Conservation (phyloP, 2,113 vertebrate species). For the Porphyrio hochstetteri region DNA sequence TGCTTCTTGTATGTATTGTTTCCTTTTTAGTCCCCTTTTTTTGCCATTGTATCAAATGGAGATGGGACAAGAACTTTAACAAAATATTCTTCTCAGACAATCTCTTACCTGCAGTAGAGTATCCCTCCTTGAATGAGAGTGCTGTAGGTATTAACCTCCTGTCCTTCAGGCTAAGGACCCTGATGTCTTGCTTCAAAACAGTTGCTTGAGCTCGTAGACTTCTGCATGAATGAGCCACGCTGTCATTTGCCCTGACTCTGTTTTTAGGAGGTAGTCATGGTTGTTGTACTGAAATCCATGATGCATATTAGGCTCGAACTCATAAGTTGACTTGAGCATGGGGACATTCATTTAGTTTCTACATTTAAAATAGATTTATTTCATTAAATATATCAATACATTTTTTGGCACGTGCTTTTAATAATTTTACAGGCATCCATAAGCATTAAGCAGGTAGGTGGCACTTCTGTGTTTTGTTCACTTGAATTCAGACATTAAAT, state of each 20-base stretch:
- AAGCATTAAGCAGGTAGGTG: constrained; percentile 42
- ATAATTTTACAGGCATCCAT: not conserved
- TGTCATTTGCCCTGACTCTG: not conserved
- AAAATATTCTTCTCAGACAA: not conserved
- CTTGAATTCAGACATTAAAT: not conserved
- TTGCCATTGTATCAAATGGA: not conserved
- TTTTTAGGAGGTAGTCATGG: not conserved
- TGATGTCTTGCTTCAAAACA: not conserved
- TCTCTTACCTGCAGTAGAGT: not conserved
- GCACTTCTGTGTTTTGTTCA: not conserved
- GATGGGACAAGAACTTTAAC: not conserved
- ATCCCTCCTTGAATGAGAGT: not conserved
- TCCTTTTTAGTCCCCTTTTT: not conserved
- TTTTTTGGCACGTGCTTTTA: not conserved
- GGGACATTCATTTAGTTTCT: not conserved
- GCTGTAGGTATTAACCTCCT: not conserved
- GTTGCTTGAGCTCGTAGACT: not conserved
- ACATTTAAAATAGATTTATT: not conserved
- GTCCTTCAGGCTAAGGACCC: not conserved
- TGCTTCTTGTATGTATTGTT: not conserved
- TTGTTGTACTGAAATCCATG: not conserved
- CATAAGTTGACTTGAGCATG: not conserved
- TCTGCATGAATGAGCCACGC: not conserved
- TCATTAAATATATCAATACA: not conserved
- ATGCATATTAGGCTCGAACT: not conserved